Percentiles rank a stretch among this genome's conserved stretches.
phyloP scores from a whole-genome alignment of 2,888 invertebrate species.

The Folsomia manolachei region DNA sequence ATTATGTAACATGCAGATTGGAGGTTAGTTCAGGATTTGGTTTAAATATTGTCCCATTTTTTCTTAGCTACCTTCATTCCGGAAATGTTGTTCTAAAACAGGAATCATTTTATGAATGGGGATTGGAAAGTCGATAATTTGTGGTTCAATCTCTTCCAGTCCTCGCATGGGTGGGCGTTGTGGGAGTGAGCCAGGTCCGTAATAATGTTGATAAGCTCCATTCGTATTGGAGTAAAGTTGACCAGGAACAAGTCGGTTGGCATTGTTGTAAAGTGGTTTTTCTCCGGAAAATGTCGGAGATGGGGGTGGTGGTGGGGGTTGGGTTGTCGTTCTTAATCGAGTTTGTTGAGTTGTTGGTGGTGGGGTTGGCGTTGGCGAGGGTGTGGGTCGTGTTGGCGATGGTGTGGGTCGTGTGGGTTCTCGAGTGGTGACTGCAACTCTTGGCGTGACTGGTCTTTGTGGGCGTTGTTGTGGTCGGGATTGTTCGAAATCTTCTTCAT shows the following conservation, averaged over 20 bases:
- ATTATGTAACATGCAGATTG: no score
- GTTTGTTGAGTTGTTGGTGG: not conserved
- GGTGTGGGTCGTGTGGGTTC: no score
- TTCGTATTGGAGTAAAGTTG: slow-evolving; percentile 4
- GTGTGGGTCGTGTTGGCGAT: not conserved
- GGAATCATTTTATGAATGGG: not conserved
- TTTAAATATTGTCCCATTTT: not conserved
- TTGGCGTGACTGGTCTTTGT: not conserved
- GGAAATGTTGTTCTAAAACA: not conserved
- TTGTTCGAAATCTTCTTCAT: not conserved
- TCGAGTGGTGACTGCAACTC: not conserved
- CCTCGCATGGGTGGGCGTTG: not conserved
- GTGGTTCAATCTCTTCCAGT: not conserved
- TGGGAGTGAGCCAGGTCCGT: not conserved
- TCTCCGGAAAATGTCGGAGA: not conserved
- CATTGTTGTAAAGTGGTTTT: not conserved
- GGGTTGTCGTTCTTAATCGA: not conserved
- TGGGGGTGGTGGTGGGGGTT: not conserved
- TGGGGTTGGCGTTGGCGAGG: not conserved
- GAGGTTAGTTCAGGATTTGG: no score
- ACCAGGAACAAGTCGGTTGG: not conserved
- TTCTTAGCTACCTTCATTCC: not conserved
- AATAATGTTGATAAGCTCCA: slow-evolving; percentile 9
- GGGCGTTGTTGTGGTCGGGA: not conserved
- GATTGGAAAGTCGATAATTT: not conserved